Base-by-base conservation (phyloP, 2,797 vertebrate species). In the Pipistrellus pygmaeus region DNA sequence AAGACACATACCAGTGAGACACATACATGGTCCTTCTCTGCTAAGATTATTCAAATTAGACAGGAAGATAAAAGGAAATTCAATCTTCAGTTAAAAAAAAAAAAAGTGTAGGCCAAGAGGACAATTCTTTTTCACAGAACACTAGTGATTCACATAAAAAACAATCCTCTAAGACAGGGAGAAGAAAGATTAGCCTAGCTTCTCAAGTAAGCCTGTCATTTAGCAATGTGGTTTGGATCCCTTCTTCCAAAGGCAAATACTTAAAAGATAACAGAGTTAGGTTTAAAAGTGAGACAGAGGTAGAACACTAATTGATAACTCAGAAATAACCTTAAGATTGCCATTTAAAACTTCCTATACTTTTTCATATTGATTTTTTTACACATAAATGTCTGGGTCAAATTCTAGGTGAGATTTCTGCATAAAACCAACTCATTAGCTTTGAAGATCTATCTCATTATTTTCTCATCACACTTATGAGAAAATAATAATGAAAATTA, bases 51-150 rank as follows among this genome's bases (percentile, higher is more conserved):
- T 91, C 30, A 83, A 86, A 76, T 90, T 73, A 91, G 76, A 93
- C 69, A 87, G 53, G 73, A 93, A 90, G 71, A 91, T 93, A 87
- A 94, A 93, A 75, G 41, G 20, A 9, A 96, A 68, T 25, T 78
- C 75, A 46, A 44, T 73, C 32, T 87, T 23, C 8, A 82, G 46
- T 92, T 88, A 80, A 92, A 95, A 96, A 88, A 93, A 44, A 44
- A 44, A 44, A 86, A 95, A 93, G 76, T 89, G 85, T 46, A 72
- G 55, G 90, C 41, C 35, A 94, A 87, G 23, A 86, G 64, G 88
- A 86, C 88, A 95, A 86, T 76, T 95, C 27, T 82, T 96, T 95
- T 94, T 84, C 66, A 95, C 53, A 57, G 85, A 92, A 93, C 69
- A 72, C 38, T 88, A 92, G 71, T 46, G 76, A 93, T 86, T 92